phyloP scores from a whole-genome alignment of 2,888 invertebrate genomes.

The Crematogaster levior region DNA sequence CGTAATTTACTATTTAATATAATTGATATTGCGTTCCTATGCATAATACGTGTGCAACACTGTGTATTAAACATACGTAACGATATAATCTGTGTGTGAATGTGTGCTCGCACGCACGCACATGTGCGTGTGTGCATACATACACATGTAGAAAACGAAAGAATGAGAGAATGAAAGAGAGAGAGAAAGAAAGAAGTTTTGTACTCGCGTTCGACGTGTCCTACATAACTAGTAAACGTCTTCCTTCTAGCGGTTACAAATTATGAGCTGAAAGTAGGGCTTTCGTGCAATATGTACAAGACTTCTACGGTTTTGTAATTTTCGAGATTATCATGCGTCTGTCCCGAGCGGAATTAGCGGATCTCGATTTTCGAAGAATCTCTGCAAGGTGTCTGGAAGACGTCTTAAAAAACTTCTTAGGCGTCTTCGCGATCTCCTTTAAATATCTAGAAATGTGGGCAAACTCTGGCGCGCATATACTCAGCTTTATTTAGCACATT shows the following conservation, averaged over 20 bases:
- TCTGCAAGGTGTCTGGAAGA: background rate
- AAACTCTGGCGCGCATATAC: slow-evolving; percentile 61
- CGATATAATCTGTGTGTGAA: too few relatives aligned
- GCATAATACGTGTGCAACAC: slow-evolving; percentile 68
- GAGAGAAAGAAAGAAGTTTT: slow-evolving; percentile 73
- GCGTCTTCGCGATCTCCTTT: background rate
- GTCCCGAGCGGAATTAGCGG: slow-evolving; percentile 46
- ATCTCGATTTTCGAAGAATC: background rate
- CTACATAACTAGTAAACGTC: slow-evolving; percentile 78
- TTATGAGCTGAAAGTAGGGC: slow-evolving; percentile 70
- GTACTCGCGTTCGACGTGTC: slow-evolving; percentile 74
- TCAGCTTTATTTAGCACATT: slow-evolving; percentile 72
- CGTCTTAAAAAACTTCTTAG: background rate
- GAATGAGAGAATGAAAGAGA: slow-evolving; percentile 61
- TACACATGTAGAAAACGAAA: slow-evolving; percentile 15
- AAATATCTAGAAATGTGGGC: slow-evolving; percentile 54
- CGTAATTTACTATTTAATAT: slow-evolving; percentile 63
- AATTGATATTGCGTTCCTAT: slow-evolving; percentile 67
- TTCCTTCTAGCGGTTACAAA: slow-evolving; percentile 75
- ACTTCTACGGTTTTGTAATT: slow-evolving; percentile 76
- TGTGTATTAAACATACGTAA: slow-evolving; percentile 57
- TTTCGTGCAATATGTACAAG: slow-evolving; percentile 78
- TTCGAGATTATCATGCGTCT: slow-evolving; percentile 69
- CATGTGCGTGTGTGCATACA: background rate
- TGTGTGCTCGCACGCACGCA: too few relatives aligned